A percentile compares a stretch with the other conserved stretches of the same genome.
These are phyloP conservation scores for Quadroppia sp. DNA, from an alignment of 2,888 invertebrate genomes.

Conservation along the genomic window DNA sequence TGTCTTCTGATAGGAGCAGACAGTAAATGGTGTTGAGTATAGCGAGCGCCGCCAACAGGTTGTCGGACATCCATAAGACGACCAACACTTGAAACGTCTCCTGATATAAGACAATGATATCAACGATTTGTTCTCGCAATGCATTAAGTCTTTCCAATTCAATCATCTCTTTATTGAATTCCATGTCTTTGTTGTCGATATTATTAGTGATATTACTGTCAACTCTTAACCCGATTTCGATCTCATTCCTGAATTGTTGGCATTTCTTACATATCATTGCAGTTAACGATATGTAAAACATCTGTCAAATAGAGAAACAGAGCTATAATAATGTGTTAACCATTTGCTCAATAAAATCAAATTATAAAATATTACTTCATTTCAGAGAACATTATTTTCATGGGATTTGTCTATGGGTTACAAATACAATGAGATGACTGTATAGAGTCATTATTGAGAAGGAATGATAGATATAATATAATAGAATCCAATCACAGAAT, in stretches of 20 bases:
- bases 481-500: too few species aligned
- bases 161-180: not conserved
- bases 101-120: conserved; percentile 2
- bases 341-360: too few species aligned
- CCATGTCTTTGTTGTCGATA: not conserved
- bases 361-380: too few species aligned
- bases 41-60: not conserved
- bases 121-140: conserved; percentile 27
- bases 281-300: conserved; percentile 18
- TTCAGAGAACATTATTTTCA: too few species aligned
- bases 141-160: conserved; percentile 19
- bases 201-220: not conserved
- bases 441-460: too few species aligned
- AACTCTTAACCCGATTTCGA: not conserved
- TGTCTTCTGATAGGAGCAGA: not conserved
- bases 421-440: too few species aligned
- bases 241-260: conserved; percentile 21
- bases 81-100: conserved; percentile 17
- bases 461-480: too few species aligned
- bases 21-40: conserved; percentile 20
- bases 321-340: not conserved
- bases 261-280: conserved; percentile 25
- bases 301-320: not conserved
- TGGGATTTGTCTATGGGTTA: too few species aligned
- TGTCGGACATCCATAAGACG: conserved; percentile 12